phyloP scores from a whole-genome alignment of 37 sponge, comb jelly and placozoan genomes.

The Diacarnus erythraeanus region DNA sequence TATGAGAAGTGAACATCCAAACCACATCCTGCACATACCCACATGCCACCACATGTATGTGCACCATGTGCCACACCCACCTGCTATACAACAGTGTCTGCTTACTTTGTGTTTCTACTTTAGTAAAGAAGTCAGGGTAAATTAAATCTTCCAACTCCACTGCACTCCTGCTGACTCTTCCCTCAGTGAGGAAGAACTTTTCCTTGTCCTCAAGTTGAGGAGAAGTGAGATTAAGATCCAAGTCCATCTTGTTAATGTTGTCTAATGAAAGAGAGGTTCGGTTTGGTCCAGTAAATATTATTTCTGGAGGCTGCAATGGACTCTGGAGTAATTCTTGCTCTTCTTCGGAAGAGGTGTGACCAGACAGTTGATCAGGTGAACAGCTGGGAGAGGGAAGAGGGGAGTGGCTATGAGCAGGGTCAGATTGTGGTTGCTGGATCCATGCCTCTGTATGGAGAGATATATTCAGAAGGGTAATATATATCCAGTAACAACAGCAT shows the following conservation, averaged over 20 bases:
- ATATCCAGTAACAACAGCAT: too few relatives aligned
- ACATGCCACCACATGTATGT: too few relatives aligned
- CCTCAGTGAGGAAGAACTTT: conserved; percentile 49
- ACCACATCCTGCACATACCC: too few relatives aligned
- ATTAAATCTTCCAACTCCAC: neutral
- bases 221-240: conserved; percentile 2
- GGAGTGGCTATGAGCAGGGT: neutral
- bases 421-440: conserved; percentile 52
- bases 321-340: too few relatives aligned
- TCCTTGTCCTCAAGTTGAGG: conserved; percentile 5
- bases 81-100: neutral
- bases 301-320: too few relatives aligned
- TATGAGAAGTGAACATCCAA: too few relatives aligned
- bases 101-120: conserved; percentile 8
- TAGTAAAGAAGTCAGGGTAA: conserved; percentile 2
- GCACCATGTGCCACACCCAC: too few relatives aligned
- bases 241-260: neutral
- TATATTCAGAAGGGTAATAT: neutral
- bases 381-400: neutral
- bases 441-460: conserved; percentile 69
- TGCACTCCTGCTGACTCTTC: conserved; percentile 15
- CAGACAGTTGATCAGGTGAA: neutral
- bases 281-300: neutral
- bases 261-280: neutral
- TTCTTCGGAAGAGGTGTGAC: neutral